A percentile compares a stretch with the other conserved stretches of the same genome.
These are phyloP conservation scores for Stenotaenia linearis DNA, from an alignment of 2,888 invertebrate species.

Conservation along the genomic window DNA sequence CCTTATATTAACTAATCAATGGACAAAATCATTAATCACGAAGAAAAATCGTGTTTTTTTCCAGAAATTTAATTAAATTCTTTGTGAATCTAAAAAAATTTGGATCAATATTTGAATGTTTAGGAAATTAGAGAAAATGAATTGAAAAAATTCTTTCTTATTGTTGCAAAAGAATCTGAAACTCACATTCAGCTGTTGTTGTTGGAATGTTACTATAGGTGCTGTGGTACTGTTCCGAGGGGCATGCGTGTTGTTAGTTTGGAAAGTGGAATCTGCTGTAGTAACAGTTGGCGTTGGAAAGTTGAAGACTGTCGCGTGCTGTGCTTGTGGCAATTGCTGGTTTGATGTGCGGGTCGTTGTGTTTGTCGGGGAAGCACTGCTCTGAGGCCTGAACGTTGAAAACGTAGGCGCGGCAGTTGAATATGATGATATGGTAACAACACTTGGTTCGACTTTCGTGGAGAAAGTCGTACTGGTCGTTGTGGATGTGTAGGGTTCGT, in stretches of 20 bases:
- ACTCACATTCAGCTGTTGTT: neutral
- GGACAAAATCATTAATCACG: too few relatives aligned
- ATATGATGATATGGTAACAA: neutral
- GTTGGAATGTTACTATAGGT: neutral
- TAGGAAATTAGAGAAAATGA: too few relatives aligned
- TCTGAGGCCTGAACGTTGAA: neutral
- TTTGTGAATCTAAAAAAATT: too few relatives aligned
- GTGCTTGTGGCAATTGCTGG: neutral
- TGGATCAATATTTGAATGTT: too few relatives aligned
- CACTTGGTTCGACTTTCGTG: neutral
- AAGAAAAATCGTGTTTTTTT: too few relatives aligned
- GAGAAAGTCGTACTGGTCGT: conserved; percentile 32
- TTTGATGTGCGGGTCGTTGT: neutral
- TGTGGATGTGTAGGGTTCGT: conserved; percentile 36
- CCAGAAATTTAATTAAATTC: too few relatives aligned
- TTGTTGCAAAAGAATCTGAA: neutral
- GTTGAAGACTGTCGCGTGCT: neutral
- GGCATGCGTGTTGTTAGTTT: neutral
- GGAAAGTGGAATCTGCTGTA: neutral
- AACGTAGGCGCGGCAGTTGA: neutral
- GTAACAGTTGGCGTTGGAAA: neutral
- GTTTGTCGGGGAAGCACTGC: neutral
- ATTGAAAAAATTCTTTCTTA: too few relatives aligned
- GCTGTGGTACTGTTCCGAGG: neutral
- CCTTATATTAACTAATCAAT: too few relatives aligned